phyloP scores from a whole-genome alignment of 2,113 vertebrate genomes.

The Canis aureus region DNA sequence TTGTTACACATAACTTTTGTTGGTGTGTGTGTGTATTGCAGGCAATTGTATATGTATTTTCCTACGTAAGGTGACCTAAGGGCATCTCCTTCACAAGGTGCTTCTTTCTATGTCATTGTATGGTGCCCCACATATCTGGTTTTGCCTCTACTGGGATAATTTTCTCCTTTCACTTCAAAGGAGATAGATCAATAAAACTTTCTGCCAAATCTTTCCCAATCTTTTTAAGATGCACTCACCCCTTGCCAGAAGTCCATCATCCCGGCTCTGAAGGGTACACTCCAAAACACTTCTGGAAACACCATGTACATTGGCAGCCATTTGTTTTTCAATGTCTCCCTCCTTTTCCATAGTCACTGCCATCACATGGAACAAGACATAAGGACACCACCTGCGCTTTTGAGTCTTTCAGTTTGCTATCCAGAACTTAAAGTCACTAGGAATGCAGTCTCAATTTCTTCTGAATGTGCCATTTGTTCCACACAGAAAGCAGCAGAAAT shows the following conservation, averaged over 20 bases:
- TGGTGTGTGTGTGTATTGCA: background rate
- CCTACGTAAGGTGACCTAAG: background rate
- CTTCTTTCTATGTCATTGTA: background rate
- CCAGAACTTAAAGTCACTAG: conserved; percentile 29
- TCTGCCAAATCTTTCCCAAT: background rate
- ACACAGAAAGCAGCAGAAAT: background rate
- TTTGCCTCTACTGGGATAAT: conserved; percentile 35
- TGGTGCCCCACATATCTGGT: background rate
- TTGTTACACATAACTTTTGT: background rate
- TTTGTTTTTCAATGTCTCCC: background rate
- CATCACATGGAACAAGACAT: background rate
- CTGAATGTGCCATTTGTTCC: background rate
- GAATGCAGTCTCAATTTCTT: background rate
- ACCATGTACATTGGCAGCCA: background rate
- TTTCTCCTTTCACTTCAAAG: conserved; percentile 36
- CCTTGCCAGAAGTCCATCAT: background rate
- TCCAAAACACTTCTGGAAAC: conserved; percentile 35
- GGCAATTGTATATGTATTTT: background rate
- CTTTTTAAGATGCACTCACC: background rate
- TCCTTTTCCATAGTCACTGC: conserved; percentile 11
- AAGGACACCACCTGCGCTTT: conserved; percentile 14
- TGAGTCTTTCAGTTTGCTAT: background rate
- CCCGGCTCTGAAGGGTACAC: background rate
- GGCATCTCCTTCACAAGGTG: background rate
- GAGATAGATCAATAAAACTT: background rate